phyloP scores from a whole-genome alignment of 2,888 invertebrate species.

The Arctia plantaginis region DNA sequence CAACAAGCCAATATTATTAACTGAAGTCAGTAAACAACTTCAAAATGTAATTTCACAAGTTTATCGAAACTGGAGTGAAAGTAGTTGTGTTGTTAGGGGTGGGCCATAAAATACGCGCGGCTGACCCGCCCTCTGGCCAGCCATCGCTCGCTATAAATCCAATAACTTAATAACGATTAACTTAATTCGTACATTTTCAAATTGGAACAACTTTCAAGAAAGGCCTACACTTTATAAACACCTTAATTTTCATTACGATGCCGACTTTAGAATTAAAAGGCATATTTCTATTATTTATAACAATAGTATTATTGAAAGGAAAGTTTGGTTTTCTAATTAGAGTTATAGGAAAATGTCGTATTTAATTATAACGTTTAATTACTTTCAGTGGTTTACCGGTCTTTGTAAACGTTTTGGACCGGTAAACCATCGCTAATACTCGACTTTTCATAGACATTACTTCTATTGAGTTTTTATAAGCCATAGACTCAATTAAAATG shows the following conservation, averaged over 20 bases:
- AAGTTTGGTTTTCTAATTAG: conserved; percentile 18
- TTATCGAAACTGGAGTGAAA: conserved; percentile 49
- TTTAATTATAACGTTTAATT: background rate
- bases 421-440: conserved; percentile 3
- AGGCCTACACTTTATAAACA: conserved; percentile 76
- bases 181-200: conserved; percentile 71
- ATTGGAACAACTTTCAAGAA: conserved; percentile 75
- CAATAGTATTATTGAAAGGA: conserved; percentile 11
- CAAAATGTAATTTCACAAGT: conserved; percentile 43
- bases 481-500: background rate
- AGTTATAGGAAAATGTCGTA: conserved; percentile 3
- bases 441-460: background rate
- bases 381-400: background rate
- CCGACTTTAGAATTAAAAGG: conserved; percentile 9
- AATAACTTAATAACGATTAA: conserved; percentile 64
- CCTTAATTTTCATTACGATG: conserved; percentile 77
- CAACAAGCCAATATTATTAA: background rate
- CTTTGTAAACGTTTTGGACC: background rate
- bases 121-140: conserved; percentile 31
- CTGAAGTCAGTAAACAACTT: conserved; percentile 30
- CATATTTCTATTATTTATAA: conserved; percentile 20
- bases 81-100: conserved; percentile 51
- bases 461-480: background rate
- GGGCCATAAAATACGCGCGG: conserved; percentile 39
- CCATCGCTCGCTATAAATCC: conserved; percentile 63